Conservation (phyloP, 2,888 invertebrate species). For the Apotomis capreana region DNA sequence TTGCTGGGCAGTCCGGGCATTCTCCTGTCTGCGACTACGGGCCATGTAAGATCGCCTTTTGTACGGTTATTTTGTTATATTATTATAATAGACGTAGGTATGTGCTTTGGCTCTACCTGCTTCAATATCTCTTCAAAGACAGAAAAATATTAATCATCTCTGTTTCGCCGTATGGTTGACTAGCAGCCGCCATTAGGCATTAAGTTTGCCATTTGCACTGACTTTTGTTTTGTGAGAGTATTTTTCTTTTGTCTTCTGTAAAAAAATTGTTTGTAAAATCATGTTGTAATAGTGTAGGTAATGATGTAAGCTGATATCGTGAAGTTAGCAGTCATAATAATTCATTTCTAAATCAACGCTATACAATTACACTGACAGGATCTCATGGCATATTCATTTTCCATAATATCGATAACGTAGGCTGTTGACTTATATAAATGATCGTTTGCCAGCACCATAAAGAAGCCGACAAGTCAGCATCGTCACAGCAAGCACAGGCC, state of each 20-base stretch:
- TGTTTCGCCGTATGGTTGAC: too few species aligned
- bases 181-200: too few species aligned
- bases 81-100: constrained; percentile 11
- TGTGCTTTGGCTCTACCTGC: background rate
- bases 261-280: too few species aligned
- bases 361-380: constrained; percentile 14
- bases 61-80: constrained; percentile 15
- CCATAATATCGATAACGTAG: constrained; percentile 16
- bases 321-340: background rate
- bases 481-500: constrained; percentile 8
- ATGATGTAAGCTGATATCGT: background rate
- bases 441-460: constrained; percentile 20
- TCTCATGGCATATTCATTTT: constrained; percentile 10
- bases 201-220: too few species aligned
- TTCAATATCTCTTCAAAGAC: background rate
- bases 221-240: too few species aligned
- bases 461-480: constrained; percentile 20
- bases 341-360: background rate
- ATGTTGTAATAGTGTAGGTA: too few species aligned
- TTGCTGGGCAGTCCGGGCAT: constrained; percentile 21
- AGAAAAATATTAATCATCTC: too few species aligned
- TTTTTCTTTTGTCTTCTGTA: too few species aligned
- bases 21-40: constrained; percentile 15
- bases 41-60: constrained; percentile 12
- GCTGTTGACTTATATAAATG: constrained; percentile 23